phyloP scores from a whole-genome alignment of 1,140 invertebrate genomes.

The Delia radicum region DNA sequence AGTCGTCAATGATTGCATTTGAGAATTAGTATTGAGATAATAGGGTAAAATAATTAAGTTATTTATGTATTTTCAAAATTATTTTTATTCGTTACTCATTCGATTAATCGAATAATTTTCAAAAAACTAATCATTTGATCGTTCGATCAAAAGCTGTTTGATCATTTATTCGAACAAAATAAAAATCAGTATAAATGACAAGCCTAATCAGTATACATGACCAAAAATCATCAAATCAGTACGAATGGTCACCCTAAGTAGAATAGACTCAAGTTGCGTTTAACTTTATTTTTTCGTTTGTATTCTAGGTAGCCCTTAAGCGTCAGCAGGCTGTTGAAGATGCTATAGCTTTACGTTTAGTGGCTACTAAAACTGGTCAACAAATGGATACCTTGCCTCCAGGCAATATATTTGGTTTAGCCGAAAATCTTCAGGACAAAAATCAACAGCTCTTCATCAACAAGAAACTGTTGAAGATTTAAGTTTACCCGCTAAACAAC shows the following conservation, averaged over 20 bases:
- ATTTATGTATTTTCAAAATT: too few relatives aligned
- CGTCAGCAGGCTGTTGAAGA: conserved; percentile 96
- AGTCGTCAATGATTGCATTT: too few relatives aligned
- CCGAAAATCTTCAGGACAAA: conserved; percentile 60
- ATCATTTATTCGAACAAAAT: too few relatives aligned
- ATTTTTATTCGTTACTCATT: too few relatives aligned
- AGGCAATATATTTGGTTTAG: conserved; percentile 88
- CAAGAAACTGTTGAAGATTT: conserved; percentile 11
- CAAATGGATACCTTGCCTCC: conserved; percentile 80
- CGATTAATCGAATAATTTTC: too few relatives aligned
- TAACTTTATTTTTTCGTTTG: conserved; percentile 30
- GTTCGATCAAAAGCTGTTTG: too few relatives aligned
- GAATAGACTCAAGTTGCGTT: not conserved
- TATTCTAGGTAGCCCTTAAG: conserved; percentile 86
- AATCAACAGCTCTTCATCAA: not conserved
- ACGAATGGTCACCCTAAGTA: not conserved
- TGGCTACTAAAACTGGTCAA: conserved; percentile 84
- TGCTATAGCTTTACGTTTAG: conserved; percentile 88
- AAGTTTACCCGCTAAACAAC: conserved; percentile 6
- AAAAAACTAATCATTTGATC: too few relatives aligned
- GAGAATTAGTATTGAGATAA: too few relatives aligned
- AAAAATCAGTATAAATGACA: too few relatives aligned
- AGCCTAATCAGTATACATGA: too few relatives aligned
- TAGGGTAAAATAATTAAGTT: too few relatives aligned
- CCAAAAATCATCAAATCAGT: too few relatives aligned